Evolutionary conservation across 2,888 invertebrate genomes (phyloP), one percentile per base, ranked within the genome.

Genomic region (Thalpophila matura): DNA sequence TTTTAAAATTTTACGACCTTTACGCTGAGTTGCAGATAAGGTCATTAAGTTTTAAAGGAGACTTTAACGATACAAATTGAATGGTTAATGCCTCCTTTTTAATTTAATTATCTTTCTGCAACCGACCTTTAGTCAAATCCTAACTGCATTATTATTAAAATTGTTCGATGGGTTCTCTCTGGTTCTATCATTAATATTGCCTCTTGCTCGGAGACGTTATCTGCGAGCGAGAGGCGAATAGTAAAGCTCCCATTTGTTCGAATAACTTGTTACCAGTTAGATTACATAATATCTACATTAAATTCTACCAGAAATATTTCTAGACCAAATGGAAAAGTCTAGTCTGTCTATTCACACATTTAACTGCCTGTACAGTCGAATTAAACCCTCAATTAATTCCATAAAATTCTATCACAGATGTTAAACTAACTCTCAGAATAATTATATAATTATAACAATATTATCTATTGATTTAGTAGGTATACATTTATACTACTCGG

Each of bases 381-480:
- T 45, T 42, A 70, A 60, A 66, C 64, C 54, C 55, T 74, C 70
- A 65, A 42, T 50, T 50, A 61, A 77, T 66, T 74, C 72, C 62
- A 77, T 43, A 73, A 79, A 68, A 72, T 79, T 82, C 82, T 84
- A 84, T 84, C 84, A 84, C 84, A 84, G 84, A 78, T 83, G 78
- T 80, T 80, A 79, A 58, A 69, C 61, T 74, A 74, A 62, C 55
- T 42, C 46, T 67, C 77, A 61, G 43, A 69, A 61, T 65, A n/a
- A n/a, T n/a, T n/a, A n/a, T n/a, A n/a, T n/a, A n/a, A n/a, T n/a
- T n/a, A n/a, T n/a, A n/a, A n/a, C n/a, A n/a, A 65, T 45, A 60
- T 49, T 66, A 62, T 61, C 58, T 64, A 61, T 38, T 74, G 51
- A 47, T 60, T 68, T 63, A 69, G 43, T 62, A n/a, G n/a, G 37